Percentiles rank a stretch among this genome's conserved stretches.
Evolutionary conservation across 64 coral and sea anemone genomes (phyloP).

Genomic region (Dendronephthya gigantea): DNA sequence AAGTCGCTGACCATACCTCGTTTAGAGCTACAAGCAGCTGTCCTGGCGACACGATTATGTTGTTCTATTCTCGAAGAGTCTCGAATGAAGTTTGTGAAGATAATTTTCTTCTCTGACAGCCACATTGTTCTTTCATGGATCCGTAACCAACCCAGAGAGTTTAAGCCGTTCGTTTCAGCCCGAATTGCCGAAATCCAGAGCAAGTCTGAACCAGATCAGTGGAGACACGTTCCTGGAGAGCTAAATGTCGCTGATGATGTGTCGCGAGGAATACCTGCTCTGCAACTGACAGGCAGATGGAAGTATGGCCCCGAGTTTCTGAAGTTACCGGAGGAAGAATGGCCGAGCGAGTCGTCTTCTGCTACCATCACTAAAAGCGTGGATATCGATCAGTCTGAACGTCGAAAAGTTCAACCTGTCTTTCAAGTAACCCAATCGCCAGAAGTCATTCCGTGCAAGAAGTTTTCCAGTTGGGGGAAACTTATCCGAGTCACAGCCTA

Average conservation of each 20-base stretch:
- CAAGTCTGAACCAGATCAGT: not conserved
- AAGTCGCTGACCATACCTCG: not conserved
- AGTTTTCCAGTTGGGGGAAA: no score
- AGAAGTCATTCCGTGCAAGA: no score
- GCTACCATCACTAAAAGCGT: no score
- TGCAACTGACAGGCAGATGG: no score
- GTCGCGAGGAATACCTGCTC: no score
- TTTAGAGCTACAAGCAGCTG: not conserved
- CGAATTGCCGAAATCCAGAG: not conserved
- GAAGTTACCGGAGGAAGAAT: no score
- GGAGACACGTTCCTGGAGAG: not conserved
- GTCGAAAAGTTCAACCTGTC: no score
- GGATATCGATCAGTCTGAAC: no score
- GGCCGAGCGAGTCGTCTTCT: no score
- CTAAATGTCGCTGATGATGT: not conserved
- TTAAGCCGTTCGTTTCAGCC: not conserved
- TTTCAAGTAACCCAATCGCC: no score
- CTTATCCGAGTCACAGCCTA: no score
- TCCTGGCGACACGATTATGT: not conserved
- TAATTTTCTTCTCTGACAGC: not conserved
- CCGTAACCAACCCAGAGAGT: not conserved
- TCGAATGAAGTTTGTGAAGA: not conserved
- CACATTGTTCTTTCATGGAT: not conserved
- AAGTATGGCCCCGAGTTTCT: no score
- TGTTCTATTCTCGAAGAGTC: not conserved